Evolutionary conservation across 2,888 invertebrate species (phyloP), one percentile per base, ranked within the genome.

Genomic region (Acrobasis suavella): DNA sequence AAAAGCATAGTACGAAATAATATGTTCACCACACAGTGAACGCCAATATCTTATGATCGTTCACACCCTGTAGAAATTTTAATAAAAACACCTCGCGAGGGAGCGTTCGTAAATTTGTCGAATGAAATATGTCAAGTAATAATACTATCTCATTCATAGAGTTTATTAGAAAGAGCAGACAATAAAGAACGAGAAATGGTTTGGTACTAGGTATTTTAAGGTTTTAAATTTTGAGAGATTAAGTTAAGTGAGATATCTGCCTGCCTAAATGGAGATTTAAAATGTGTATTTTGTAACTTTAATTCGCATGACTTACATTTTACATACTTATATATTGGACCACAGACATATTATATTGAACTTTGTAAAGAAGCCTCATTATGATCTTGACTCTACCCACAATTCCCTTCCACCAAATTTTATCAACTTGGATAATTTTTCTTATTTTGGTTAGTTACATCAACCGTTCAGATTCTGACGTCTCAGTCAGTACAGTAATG

Each of bases 111-210:
- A 76, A 78, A 80, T 77, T 78, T 75, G 71, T 68, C 69, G 77
- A 76, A 71, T 77, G 72, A 77, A 81, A 83, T 79, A 81, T 81
- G 77, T 80, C 72, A 75, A 75, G 78, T 78, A 79, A 78, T 81
- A 75, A 71, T 72, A 70, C 69, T 72, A 71, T 68, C 72, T 67
- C 74, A 75, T 73, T 74, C 63, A 66, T 10, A 16, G 42, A 54
- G 15, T 15, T 17, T 9, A 8, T 8, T 22, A 12, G 17, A 16
- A 22, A 14, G 56, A 56, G 8, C 12, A 10, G 17, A 46, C 42
- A 14, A 14, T n/a, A 22, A 56, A 55, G n/a, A 16, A 16, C 14
- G 32, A 5, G 32, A 32, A 46, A 46, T 14, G 5, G 12, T 42
- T 42, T 42, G 5, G 7, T 2, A 12, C 39, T 42, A 12, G 7